Conservation (phyloP, 2,888 invertebrate genomes). For the Melanostoma scalare region DNA sequence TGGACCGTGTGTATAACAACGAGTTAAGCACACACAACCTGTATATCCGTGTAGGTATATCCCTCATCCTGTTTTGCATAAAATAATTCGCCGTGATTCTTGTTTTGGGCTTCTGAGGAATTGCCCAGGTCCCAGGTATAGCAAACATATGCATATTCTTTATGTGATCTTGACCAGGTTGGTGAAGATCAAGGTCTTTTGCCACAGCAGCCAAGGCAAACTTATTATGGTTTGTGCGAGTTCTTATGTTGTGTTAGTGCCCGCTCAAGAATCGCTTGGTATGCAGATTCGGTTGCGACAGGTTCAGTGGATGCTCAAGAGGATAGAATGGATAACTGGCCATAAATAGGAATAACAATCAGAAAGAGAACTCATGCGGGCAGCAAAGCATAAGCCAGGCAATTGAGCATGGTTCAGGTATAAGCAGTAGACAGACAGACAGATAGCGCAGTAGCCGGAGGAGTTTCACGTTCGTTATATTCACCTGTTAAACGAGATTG, state of each 20-base stretch:
- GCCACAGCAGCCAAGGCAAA: constrained; percentile 23
- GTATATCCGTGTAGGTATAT: constrained; percentile 38
- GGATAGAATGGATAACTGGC: constrained; percentile 69
- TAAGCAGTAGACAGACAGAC: constrained; percentile 54
- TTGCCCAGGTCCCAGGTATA: constrained; percentile 10
- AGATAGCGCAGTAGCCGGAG: constrained; percentile 72
- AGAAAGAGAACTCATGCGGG: constrained; percentile 69
- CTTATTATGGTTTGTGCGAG: constrained; percentile 38
- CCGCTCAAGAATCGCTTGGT: constrained; percentile 35
- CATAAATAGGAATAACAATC: constrained; percentile 73
- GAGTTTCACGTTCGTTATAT: constrained; percentile 73
- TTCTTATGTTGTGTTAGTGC: constrained; percentile 23
- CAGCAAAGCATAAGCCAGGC: constrained; percentile 26
- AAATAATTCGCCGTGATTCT: constrained; percentile 72
- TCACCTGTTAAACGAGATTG: constrained; percentile 72
- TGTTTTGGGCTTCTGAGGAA: constrained; percentile 45
- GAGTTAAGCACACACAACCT: constrained; percentile 62
- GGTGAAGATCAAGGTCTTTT: constrained; percentile 72
- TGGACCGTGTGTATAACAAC: constrained; percentile 55
- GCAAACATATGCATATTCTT: constrained; percentile 61
- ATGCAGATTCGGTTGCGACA: constrained; percentile 71
- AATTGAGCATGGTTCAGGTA: constrained; percentile 15
- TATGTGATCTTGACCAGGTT: constrained; percentile 73
- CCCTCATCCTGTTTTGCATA: constrained; percentile 72
- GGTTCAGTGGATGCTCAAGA: constrained; percentile 59